Percentiles rank a stretch among this genome's conserved stretches.
Conservation (phyloP, 2,888 invertebrate species). For the Cheilosia vernalis region DNA sequence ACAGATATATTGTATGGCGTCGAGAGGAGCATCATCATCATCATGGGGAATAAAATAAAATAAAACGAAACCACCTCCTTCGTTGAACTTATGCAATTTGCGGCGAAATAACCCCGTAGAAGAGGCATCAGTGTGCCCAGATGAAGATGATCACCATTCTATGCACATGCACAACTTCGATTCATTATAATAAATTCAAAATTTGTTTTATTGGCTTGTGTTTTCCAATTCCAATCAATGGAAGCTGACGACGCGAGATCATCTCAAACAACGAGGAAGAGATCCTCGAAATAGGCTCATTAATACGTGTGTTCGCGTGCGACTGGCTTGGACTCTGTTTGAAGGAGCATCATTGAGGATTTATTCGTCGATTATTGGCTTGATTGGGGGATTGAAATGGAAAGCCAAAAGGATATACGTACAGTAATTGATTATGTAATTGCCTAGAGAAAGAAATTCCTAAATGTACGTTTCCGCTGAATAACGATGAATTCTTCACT, state of each 20-base stretch:
- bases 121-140: not conserved
- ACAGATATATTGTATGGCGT: conserved; percentile 32
- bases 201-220: conserved; percentile 70
- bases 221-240: conserved; percentile 51
- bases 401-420: conserved; percentile 35
- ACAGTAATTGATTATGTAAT: conserved; percentile 46
- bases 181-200: conserved; percentile 75
- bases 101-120: conserved; percentile 2
- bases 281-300: conserved; percentile 50
- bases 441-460: not conserved
- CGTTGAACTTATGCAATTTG: conserved; percentile 61
- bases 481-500: not conserved
- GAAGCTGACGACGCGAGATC: conserved; percentile 15
- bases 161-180: conserved; percentile 64
- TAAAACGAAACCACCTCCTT: conserved; percentile 42
- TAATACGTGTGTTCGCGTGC: not conserved
- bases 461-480: not conserved
- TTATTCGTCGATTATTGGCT: conserved; percentile 39
- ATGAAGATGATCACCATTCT: conserved; percentile 61
- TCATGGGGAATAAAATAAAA: conserved; percentile 49
- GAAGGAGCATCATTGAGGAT: conserved; percentile 6
- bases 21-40: conserved; percentile 44
- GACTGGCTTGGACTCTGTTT: not conserved
- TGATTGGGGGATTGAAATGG: conserved; percentile 26
- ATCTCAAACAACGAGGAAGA: conserved; percentile 37